Conservation (phyloP, 2,888 invertebrate genomes). For the Microctonus hyperodae region DNA sequence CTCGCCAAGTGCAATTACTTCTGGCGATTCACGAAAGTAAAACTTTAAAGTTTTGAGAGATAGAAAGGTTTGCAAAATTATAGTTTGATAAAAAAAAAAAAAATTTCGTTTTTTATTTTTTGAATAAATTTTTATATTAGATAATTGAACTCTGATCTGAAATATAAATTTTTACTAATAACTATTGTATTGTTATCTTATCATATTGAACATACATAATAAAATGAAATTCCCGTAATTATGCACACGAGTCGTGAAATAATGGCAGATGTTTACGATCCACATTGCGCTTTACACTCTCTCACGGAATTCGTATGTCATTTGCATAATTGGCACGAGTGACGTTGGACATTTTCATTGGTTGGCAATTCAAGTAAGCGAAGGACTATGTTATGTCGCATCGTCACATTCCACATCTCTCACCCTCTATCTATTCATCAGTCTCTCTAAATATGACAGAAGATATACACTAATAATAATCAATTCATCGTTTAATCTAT, state of each 20-base stretch:
- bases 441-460: background rate
- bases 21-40: slow-evolving; percentile 11
- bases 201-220: background rate
- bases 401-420: background rate
- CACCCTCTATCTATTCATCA: background rate
- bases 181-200: background rate
- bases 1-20: slow-evolving; percentile 20
- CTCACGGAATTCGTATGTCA: slow-evolving; percentile 19
- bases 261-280: slow-evolving; percentile 30
- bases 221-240: slow-evolving; percentile 5
- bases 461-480: slow-evolving; percentile 1
- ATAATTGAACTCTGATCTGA: background rate
- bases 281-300: slow-evolving; percentile 22
- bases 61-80: background rate
- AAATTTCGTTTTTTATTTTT: background rate
- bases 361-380: background rate
- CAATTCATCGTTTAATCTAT: background rate
- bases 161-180: background rate
- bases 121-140: too few species aligned
- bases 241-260: slow-evolving; percentile 18
- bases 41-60: background rate
- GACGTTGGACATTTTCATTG: slow-evolving; percentile 28
- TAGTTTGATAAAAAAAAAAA: background rate
- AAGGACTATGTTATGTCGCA: background rate
- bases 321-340: slow-evolving; percentile 33